Percentiles rank a stretch among this genome's conserved stretches.
Evolutionary conservation across 2,888 invertebrate species (phyloP).

Genomic region (Heliconius charithonia): DNA sequence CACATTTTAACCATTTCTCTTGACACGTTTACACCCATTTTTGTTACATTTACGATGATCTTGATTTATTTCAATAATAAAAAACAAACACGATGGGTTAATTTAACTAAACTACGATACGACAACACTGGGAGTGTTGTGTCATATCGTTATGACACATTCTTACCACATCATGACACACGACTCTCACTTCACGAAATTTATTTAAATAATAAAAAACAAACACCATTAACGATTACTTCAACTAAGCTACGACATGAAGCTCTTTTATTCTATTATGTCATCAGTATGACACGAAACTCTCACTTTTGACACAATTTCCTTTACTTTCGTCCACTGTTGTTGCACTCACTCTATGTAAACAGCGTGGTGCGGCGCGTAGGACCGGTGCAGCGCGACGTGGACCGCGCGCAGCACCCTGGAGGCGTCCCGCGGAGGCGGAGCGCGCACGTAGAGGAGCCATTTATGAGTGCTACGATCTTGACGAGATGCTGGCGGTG

Average conservation of each 20-base stretch:
- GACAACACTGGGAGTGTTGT: no score
- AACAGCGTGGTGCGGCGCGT: conserved; percentile 93
- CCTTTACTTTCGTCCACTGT: not conserved
- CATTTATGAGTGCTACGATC: conserved; percentile 93
- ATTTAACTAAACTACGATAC: not conserved
- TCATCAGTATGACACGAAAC: not conserved
- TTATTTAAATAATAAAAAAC: no score
- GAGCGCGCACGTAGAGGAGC: conserved; percentile 93
- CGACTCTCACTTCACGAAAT: not conserved
- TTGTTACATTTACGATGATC: conserved; percentile 52
- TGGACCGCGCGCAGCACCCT: conserved; percentile 88
- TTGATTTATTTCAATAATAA: no score
- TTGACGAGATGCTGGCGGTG: conserved; percentile 86
- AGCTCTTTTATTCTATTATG: no score
- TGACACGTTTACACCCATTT: not conserved
- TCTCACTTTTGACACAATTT: not conserved
- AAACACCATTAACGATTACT: no score
- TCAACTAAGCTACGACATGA: no score
- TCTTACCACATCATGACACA: not conserved
- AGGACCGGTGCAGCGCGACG: conserved; percentile 93
- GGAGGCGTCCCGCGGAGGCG: conserved; percentile 83
- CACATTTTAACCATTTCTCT: not conserved
- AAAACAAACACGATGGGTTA: no score
- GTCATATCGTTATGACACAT: not conserved
- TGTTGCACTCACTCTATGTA: conserved; percentile 86